phyloP scores from a whole-genome alignment of 2,113 vertebrate genomes.

The Lasiurus cinereus region DNA sequence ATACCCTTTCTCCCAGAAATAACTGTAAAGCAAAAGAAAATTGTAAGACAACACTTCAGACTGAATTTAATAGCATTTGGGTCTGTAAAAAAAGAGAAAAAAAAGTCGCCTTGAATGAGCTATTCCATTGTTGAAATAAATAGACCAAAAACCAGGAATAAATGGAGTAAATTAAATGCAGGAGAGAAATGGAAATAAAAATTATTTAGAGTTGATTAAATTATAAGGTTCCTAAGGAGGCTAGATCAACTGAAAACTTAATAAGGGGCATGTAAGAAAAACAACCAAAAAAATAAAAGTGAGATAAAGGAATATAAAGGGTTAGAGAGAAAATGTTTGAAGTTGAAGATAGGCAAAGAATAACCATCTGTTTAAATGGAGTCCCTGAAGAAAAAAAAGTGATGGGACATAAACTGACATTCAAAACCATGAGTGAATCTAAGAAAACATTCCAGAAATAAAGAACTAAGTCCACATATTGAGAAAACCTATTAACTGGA shows the following conservation, averaged over 20 bases:
- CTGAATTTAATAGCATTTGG: background rate
- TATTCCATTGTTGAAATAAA: background rate
- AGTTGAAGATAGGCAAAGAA: background rate
- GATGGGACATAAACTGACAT: background rate
- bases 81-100: background rate
- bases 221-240: background rate
- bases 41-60: background rate
- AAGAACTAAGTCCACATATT: background rate
- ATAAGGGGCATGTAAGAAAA: background rate
- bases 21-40: background rate
- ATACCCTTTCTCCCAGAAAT: background rate
- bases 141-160: background rate
- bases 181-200: conserved; percentile 9
- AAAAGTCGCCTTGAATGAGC: background rate
- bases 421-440: background rate
- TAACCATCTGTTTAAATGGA: background rate
- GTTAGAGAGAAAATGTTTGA: conserved; percentile 14
- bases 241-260: conserved; percentile 24
- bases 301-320: background rate
- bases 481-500: background rate
- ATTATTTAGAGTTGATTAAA: background rate
- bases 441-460: background rate
- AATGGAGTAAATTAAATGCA: background rate
- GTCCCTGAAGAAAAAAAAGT: background rate
- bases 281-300: background rate